A percentile compares a stretch with the other conserved stretches of the same genome.
Conservation (phyloP, 2,797 vertebrate species). For the Notolabrus celidotus region DNA sequence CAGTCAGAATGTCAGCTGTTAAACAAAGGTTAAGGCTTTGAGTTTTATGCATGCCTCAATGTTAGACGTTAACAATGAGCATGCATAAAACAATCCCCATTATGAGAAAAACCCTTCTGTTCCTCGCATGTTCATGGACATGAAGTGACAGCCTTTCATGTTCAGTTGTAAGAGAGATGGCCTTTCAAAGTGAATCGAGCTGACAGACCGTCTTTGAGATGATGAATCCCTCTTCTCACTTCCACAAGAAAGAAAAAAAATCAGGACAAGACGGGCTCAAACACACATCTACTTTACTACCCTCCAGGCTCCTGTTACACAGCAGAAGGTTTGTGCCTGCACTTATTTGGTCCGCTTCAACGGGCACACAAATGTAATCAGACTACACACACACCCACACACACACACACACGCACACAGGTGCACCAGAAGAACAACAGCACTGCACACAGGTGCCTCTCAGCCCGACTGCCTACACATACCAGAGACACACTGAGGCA, state of each 20-base stretch:
- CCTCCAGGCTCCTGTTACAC: conserved; percentile 45
- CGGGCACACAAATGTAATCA: conserved; percentile 47
- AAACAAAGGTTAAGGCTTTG: background rate
- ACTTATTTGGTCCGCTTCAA: conserved; percentile 46
- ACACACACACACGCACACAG: conserved; percentile 1
- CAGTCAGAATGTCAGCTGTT: conserved; percentile 16
- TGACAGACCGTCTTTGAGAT: conserved; percentile 48
- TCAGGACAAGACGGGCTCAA: conserved; percentile 13
- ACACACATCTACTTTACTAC: conserved; percentile 30
- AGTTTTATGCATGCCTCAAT: conserved; percentile 5
- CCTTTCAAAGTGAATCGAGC: conserved; percentile 39
- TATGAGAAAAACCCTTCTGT: background rate
- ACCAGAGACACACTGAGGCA: conserved; percentile 49
- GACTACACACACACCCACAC: conserved; percentile 20
- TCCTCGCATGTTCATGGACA: background rate
- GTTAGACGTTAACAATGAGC: background rate
- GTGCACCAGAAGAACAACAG: conserved; percentile 40
- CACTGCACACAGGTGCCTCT: conserved; percentile 54
- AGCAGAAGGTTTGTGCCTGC: conserved; percentile 52
- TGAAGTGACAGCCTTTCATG: conserved; percentile 41
- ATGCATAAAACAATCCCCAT: background rate
- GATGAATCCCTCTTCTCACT: conserved; percentile 39
- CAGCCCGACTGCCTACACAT: conserved; percentile 44
- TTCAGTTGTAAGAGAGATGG: conserved; percentile 3
- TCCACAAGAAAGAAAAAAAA: conserved; percentile 31